phyloP scores from a whole-genome alignment of 1,140 invertebrate species.

The Bombus vancouverensis region DNA sequence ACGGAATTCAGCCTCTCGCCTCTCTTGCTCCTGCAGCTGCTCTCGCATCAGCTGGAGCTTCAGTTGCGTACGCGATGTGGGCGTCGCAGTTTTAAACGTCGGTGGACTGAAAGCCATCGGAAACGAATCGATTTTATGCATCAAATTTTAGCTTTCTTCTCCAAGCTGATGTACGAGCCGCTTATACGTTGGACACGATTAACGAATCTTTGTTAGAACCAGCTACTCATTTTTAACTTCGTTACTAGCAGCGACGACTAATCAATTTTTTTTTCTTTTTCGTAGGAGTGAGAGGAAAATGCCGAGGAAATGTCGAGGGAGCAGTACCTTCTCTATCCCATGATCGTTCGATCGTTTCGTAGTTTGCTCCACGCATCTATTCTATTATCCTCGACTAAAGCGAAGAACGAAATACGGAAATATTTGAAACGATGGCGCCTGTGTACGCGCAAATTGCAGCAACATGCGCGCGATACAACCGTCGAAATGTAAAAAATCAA shows the following conservation, averaged over 20 bases:
- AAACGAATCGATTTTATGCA: constrained; percentile 14
- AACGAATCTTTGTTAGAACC: background rate
- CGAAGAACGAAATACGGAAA: background rate
- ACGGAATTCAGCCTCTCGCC: constrained; percentile 82
- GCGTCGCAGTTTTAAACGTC: constrained; percentile 90
- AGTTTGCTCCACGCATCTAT: background rate
- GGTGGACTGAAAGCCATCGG: constrained; percentile 87
- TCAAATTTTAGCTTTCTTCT: background rate
- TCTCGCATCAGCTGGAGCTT: constrained; percentile 93
- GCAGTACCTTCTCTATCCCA: background rate
- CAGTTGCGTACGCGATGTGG: constrained; percentile 91
- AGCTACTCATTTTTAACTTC: background rate
- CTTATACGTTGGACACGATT: background rate
- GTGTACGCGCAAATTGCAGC: background rate
- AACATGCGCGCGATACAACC: background rate
- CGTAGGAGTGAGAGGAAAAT: background rate
- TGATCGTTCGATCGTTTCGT: background rate
- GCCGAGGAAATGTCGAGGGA: background rate
- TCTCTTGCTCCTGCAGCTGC: constrained; percentile 89
- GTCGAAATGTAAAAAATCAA: background rate
- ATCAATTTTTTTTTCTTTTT: background rate
- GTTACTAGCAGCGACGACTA: background rate
- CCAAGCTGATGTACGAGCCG: background rate
- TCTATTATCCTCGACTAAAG: background rate
- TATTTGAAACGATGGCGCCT: background rate